Conservation (phyloP, 2,888 invertebrate genomes). For the Halictus ligatus region DNA sequence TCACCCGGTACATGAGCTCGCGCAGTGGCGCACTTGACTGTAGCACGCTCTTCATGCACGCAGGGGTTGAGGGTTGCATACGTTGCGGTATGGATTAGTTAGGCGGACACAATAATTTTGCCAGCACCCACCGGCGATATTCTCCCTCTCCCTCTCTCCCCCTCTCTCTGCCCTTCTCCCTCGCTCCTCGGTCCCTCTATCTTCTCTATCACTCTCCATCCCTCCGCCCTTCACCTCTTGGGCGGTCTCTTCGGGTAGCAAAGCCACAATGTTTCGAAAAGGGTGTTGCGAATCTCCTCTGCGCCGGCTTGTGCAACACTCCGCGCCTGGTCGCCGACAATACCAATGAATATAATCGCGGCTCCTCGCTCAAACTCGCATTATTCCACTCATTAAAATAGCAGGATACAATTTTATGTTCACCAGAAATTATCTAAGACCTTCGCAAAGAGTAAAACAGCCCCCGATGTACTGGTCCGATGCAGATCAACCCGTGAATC, state of each 20-base stretch:
- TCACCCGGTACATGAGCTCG: slow-evolving; percentile 72
- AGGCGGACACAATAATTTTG: slow-evolving; percentile 82
- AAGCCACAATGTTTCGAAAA: slow-evolving; percentile 18
- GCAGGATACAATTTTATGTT: no score
- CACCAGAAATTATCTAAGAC: no score
- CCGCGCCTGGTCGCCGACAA: slow-evolving; percentile 43
- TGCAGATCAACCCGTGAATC: no score
- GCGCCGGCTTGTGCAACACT: slow-evolving; percentile 35
- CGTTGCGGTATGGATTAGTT: slow-evolving; percentile 82
- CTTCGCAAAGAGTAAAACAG: no score
- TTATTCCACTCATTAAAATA: slow-evolving; percentile 3
- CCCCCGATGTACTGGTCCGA: no score
- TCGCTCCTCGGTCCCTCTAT: slow-evolving; percentile 30
- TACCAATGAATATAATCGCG: slow-evolving; percentile 67
- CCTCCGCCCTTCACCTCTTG: slow-evolving; percentile 10
- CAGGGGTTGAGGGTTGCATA: slow-evolving; percentile 78
- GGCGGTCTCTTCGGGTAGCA: slow-evolving; percentile 11
- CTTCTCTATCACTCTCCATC: slow-evolving; percentile 23
- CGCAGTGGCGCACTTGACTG: slow-evolving; percentile 80
- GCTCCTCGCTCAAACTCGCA: slow-evolving; percentile 29
- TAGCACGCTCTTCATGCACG: slow-evolving; percentile 79
- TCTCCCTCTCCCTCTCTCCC: slow-evolving; percentile 55
- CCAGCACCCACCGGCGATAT: slow-evolving; percentile 72
- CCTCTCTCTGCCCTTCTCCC: slow-evolving; percentile 24
- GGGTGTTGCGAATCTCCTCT: slow-evolving; percentile 37